phyloP scores from a whole-genome alignment of 2,113 vertebrate species.

The Cavia porcellus region DNA sequence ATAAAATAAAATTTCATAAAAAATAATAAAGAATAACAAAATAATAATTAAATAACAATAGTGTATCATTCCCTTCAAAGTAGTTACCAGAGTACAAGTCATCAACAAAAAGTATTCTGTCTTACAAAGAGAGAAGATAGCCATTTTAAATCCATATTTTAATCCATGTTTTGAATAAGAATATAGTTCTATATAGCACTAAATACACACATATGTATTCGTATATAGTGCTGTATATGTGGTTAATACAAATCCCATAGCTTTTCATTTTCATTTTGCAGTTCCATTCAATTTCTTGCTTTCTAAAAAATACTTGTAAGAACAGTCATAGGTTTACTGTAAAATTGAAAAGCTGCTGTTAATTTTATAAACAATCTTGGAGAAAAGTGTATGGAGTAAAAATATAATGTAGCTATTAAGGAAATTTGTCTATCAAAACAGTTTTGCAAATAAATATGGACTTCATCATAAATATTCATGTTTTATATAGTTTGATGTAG shows the following conservation, averaged over 20 bases:
- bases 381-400: not conserved
- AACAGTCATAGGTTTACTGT: not conserved
- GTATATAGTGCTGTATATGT: not conserved
- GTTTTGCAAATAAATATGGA: not conserved
- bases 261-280: not conserved
- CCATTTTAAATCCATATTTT: not conserved
- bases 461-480: not conserved
- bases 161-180: not conserved
- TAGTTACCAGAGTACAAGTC: not conserved
- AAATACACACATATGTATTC: not conserved
- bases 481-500: not conserved
- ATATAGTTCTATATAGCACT: not conserved
- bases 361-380: not conserved
- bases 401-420: not conserved
- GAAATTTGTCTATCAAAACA: not conserved
- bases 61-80: not conserved
- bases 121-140: not conserved
- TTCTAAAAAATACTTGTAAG: not conserved
- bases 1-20: not conserved
- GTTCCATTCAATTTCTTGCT: not conserved
- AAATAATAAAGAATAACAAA: not conserved
- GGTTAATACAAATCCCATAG: not conserved
- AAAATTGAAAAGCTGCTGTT: not conserved
- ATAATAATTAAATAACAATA: not conserved
- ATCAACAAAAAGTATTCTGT: not conserved